Base-by-base conservation (phyloP, 2,113 vertebrate species). In the Indicator indicator region DNA sequence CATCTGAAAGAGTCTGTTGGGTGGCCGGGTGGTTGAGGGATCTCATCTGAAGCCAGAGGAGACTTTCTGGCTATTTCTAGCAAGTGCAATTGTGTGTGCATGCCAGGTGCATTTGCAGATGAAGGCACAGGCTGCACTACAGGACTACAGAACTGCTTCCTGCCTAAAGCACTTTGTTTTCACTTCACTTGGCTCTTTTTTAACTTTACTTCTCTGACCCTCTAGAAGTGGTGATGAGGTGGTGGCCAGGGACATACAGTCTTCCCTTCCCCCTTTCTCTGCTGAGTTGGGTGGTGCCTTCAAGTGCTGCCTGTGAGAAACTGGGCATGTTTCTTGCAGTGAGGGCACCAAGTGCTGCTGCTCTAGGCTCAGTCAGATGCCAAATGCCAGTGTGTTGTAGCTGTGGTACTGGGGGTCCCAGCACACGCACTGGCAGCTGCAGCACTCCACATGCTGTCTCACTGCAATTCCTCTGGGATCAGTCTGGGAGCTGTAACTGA, bases 161-260 rank as follows among this genome's bases (percentile, higher is more conserved):
- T 89, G 56, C 85, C 85, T 18, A 14, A 77, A 95, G 94, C 93
- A 89, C 95, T 96, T 95, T 96, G 84, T 1, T 85, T 93, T 71
- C 0, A 0, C 15, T 88, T 75, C 71, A 48, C 76, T 56, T 83
- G 42, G 42, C 62, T 86, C 76, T 68, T 93, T 87, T 86, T 27
- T 81, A 86, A 80, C 16, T 88, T 76, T 80, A 10, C 15, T 80
- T 62, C 60, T 50, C 48, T 55, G 32, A 59, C 63, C 26, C 52
- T 71, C 23, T 19, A 14, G 6, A 33, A 67, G 42, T 40, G 24
- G 32, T 55, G 80, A 58, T 69, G 44, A 63, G 71, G 36, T 30
- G 38, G 69, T 42, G 19, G 60, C 14, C 55, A 46, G 52, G 56
- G 69, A 38, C 27, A 14, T 6, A 28, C 69, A 50, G 67, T 65